Percentiles rank a stretch among this genome's conserved stretches.
Evolutionary conservation across 2,113 vertebrate genomes (phyloP).

Genomic region (Heterochromis multidens): DNA sequence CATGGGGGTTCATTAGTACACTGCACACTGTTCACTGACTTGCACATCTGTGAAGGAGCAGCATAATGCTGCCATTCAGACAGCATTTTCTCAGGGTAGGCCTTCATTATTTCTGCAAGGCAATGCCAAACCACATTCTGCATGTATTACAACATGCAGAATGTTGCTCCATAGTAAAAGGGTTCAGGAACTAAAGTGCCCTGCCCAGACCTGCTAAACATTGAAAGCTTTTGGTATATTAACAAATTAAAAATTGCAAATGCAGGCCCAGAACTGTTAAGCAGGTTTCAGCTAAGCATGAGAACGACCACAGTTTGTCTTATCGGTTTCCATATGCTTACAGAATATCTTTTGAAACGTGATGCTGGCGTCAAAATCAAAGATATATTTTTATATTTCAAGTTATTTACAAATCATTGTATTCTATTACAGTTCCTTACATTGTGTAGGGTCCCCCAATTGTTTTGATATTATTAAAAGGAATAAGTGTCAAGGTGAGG

Average conservation of each 20-base stretch:
- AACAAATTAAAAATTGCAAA: neutral
- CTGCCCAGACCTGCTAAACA: neutral
- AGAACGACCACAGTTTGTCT: neutral
- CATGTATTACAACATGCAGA: neutral
- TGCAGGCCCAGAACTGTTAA: neutral
- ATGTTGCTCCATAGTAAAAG: neutral
- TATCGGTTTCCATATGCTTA: neutral
- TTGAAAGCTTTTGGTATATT: neutral
- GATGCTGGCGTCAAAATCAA: no score
- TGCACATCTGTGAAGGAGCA: neutral
- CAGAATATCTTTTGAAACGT: no score
- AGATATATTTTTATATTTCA: no score
- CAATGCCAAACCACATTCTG: neutral
- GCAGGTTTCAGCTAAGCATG: neutral
- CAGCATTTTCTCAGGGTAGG: neutral
- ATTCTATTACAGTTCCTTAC: no score
- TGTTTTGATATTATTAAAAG: neutral
- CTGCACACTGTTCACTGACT: neutral
- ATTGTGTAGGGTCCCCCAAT: neutral
- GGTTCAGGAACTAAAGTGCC: neutral
- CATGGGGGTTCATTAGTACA: neutral
- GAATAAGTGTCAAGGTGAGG: neutral
- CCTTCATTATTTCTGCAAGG: neutral
- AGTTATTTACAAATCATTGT: no score
- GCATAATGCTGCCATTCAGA: neutral